Percentiles rank a stretch among this genome's conserved stretches.
These are phyloP conservation scores for Lamproptera curius DNA, from an alignment of 2,888 invertebrate species.

Conservation along the genomic window DNA sequence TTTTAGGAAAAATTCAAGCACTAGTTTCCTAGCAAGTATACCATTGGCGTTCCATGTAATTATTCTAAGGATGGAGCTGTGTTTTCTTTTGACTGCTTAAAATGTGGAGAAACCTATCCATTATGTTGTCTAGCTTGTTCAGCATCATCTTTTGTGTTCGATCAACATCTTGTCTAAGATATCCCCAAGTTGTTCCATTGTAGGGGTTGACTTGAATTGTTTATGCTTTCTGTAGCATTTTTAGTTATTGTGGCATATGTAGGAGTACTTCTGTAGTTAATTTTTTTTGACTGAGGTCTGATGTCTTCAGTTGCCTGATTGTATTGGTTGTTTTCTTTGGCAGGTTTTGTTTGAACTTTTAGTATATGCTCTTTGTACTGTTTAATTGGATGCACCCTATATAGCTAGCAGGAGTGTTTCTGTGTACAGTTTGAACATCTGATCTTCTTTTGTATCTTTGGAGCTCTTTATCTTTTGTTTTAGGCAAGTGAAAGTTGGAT, in stretches of 20 bases:
- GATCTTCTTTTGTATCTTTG: no score
- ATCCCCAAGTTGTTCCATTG: background rate
- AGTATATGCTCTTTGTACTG: slow-evolving; percentile 21
- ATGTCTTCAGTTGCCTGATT: background rate
- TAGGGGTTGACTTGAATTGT: background rate
- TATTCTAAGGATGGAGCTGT: background rate
- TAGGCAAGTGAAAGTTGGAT: slow-evolving; percentile 20
- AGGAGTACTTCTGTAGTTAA: background rate
- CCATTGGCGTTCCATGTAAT: slow-evolving; percentile 7
- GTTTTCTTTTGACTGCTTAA: background rate
- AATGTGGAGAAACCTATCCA: slow-evolving; percentile 3
- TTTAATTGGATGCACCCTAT: slow-evolving; percentile 23
- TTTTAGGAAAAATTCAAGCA: no score
- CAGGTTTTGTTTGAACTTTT: background rate
- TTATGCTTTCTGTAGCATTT: background rate
- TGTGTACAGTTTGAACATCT: slow-evolving; percentile 25
- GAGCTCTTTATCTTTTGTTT: slow-evolving; percentile 25
- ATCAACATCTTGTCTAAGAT: slow-evolving; percentile 8
- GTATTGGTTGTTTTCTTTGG: background rate
- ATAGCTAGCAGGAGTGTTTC: slow-evolving; percentile 27
- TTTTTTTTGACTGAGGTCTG: background rate
- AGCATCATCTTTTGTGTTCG: slow-evolving; percentile 9
- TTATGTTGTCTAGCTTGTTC: slow-evolving; percentile 3
- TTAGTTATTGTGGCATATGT: background rate
- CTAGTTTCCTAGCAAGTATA: no score